Conservation (phyloP, 2,797 vertebrate species). For the Denticeps clupeoides region DNA sequence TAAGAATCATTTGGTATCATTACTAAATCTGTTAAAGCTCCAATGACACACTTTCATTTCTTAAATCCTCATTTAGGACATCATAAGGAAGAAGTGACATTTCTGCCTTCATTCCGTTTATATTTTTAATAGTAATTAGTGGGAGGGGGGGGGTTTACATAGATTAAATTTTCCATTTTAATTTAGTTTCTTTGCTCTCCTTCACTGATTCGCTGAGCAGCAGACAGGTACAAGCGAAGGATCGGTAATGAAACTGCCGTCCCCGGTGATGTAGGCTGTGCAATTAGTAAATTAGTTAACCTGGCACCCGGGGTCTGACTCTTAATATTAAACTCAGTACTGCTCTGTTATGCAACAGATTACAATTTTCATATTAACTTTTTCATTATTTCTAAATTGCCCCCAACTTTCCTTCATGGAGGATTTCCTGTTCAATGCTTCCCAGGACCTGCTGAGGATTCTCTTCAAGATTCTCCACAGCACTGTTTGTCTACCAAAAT, state of each 20-base stretch:
- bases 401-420: background rate
- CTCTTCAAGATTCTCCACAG: no score
- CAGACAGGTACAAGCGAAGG: conserved; percentile 28
- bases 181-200: conserved; percentile 28
- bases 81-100: conserved; percentile 37
- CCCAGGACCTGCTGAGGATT: background rate
- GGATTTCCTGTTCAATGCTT: background rate
- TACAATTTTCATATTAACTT: conserved; percentile 27
- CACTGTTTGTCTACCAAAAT: no score
- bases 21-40: conserved; percentile 50
- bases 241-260: conserved; percentile 34
- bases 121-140: conserved; percentile 44
- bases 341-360: conserved; percentile 20
- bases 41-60: conserved; percentile 40
- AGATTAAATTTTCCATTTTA: conserved; percentile 33
- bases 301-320: conserved; percentile 6
- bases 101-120: conserved; percentile 34
- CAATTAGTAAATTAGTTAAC: conserved; percentile 24
- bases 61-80: conserved; percentile 52
- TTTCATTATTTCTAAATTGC: conserved; percentile 22
- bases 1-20: conserved; percentile 53
- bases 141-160: conserved; percentile 39
- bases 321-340: conserved; percentile 13
- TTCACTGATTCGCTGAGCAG: conserved; percentile 31
- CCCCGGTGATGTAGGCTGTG: conserved; percentile 21